These are phyloP conservation scores for Neolamprologus devosi DNA, from an alignment of 2,113 vertebrate genomes.

Conservation along the genomic window DNA sequence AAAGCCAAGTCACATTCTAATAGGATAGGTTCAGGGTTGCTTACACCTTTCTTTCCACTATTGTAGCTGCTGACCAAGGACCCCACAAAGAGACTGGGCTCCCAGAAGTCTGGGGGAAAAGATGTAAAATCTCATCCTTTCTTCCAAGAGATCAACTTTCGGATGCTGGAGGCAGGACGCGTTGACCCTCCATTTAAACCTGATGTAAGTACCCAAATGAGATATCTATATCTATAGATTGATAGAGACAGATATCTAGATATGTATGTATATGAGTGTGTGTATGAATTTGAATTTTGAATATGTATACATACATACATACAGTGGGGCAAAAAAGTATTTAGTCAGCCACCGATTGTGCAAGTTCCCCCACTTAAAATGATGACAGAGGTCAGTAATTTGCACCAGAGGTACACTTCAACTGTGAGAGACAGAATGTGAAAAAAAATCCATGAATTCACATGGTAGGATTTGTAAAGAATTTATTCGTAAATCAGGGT, in stretches of 20 bases:
- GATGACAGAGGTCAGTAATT: too few species aligned
- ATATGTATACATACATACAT: background rate
- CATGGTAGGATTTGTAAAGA: too few species aligned
- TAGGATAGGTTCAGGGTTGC: background rate
- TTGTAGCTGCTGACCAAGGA: conserved; percentile 76
- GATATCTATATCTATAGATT: background rate
- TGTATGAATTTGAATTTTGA: background rate
- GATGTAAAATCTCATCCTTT: conserved; percentile 74
- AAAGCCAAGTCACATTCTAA: background rate
- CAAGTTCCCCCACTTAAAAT: too few species aligned
- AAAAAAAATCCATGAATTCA: too few species aligned
- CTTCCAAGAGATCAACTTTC: conserved; percentile 78
- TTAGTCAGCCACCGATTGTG: too few species aligned
- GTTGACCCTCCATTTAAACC: conserved; percentile 73
- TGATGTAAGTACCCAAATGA: conserved; percentile 60
- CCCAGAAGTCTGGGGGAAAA: conserved; percentile 10
- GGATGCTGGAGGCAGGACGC: conserved; percentile 77
- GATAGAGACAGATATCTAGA: background rate
- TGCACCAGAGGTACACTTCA: too few species aligned
- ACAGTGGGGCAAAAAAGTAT: too few species aligned
- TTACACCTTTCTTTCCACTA: background rate
- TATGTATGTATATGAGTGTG: background rate
- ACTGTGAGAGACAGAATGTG: too few species aligned
- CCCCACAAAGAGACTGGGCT: conserved; percentile 69
- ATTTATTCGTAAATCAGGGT: too few species aligned